Evolutionary conservation across 2,113 vertebrate genomes (phyloP).

Genomic region (Genyomyrus donnyi): DNA sequence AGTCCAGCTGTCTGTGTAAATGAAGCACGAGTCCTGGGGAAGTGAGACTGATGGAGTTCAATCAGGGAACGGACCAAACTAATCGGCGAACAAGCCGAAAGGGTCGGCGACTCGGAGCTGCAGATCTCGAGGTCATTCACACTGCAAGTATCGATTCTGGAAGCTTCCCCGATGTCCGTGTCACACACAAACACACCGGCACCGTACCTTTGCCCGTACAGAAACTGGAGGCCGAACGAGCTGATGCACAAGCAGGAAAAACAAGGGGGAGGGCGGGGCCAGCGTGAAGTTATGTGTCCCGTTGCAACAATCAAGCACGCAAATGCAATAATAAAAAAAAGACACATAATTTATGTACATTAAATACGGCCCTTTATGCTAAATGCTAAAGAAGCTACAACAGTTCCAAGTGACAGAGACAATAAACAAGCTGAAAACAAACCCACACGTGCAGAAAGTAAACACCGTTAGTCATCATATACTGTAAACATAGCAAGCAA

Average conservation of each 20-base stretch:
- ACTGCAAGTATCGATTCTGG: background rate
- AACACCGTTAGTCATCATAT: background rate
- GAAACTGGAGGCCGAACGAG: constrained; percentile 59
- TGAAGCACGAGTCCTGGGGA: background rate
- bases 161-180: background rate
- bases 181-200: constrained; percentile 24
- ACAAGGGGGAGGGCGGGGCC: constrained; percentile 22
- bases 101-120: background rate
- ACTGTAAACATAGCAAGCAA: background rate
- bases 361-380: background rate
- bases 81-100: background rate
- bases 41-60: background rate
- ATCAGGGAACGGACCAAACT: background rate
- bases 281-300: background rate
- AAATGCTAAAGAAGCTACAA: background rate
- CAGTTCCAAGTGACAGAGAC: background rate
- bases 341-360: background rate
- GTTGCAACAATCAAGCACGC: background rate
- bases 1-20: background rate
- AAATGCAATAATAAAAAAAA: background rate
- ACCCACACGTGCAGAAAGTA: background rate
- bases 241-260: constrained; percentile 50
- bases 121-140: background rate
- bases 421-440: background rate
- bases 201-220: constrained; percentile 63